Evolutionary conservation across 1,140 invertebrate genomes (phyloP).

Genomic region (Drosophila cardini): DNA sequence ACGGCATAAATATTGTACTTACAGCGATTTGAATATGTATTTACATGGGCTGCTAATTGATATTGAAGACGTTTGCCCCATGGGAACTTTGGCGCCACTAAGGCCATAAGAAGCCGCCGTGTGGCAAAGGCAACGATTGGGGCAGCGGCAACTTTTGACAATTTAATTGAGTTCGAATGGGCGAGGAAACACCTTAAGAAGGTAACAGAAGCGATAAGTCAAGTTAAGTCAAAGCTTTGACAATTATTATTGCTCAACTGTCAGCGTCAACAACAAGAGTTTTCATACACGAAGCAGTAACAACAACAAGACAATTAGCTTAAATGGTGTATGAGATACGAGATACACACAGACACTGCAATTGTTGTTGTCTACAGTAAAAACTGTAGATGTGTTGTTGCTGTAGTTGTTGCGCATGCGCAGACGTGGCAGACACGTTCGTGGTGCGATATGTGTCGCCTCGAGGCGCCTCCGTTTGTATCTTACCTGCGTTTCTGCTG

Average conservation of each 20-base stretch:
- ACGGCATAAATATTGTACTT: conserved; percentile 57
- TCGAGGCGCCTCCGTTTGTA: conserved; percentile 60
- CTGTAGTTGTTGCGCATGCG: conserved; percentile 53
- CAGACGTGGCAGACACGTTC: conserved; percentile 65
- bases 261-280: conserved; percentile 49
- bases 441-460: conserved; percentile 72
- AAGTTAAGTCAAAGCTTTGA: conserved; percentile 73
- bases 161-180: conserved; percentile 64
- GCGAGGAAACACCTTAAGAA: conserved; percentile 47
- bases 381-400: too few relatives aligned
- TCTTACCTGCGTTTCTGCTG: not conserved
- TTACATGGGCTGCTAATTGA: conserved; percentile 58
- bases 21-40: conserved; percentile 52
- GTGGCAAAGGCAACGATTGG: not conserved
- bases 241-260: conserved; percentile 79
- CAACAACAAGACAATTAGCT: conserved; percentile 45
- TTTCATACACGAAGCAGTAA: conserved; percentile 28
- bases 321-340: conserved; percentile 47
- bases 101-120: conserved; percentile 11
- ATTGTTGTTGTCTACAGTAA: not conserved
- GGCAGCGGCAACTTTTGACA: conserved; percentile 66
- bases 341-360: conserved; percentile 30
- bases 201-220: conserved; percentile 59
- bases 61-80: conserved; percentile 58
- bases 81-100: conserved; percentile 35